Evolutionary conservation across 2,888 invertebrate genomes (phyloP).

Genomic region (Diplolepis rosae): DNA sequence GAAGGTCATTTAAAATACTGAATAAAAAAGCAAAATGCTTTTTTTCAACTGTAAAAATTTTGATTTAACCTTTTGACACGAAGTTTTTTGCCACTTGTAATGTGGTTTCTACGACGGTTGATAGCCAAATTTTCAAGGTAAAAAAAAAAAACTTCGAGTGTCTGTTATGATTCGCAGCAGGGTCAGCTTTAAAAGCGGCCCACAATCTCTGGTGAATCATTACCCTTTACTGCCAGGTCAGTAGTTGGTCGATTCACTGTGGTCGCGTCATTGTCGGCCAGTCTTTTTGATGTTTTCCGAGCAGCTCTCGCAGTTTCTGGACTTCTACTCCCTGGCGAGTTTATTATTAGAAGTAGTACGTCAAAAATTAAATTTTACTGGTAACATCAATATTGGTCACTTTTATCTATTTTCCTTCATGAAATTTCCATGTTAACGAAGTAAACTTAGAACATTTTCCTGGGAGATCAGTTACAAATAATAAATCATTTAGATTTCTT

Average conservation of each 20-base stretch:
- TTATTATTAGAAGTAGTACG: slow-evolving; percentile 44
- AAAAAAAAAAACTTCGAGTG: slow-evolving; percentile 1
- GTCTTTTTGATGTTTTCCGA: slow-evolving; percentile 45
- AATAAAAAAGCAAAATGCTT: not conserved
- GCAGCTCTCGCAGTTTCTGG: slow-evolving; percentile 21
- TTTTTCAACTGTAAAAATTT: not conserved
- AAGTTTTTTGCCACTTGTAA: not conserved
- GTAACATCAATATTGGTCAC: slow-evolving; percentile 12
- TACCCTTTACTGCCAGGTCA: slow-evolving; percentile 41
- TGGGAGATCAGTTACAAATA: not conserved
- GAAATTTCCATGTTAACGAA: not conserved
- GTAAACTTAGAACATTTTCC: not conserved
- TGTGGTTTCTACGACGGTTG: not conserved
- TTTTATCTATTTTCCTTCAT: not conserved
- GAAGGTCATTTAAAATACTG: not conserved
- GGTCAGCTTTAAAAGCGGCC: slow-evolving; percentile 30
- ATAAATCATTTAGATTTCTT: not conserved
- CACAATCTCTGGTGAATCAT: slow-evolving; percentile 46
- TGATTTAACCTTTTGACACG: not conserved
- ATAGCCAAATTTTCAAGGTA: not conserved
- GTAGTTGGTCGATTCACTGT: slow-evolving; percentile 38
- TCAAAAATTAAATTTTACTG: slow-evolving; percentile 19
- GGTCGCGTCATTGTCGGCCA: slow-evolving; percentile 38
- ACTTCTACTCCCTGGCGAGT: slow-evolving; percentile 19
- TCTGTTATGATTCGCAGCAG: slow-evolving; percentile 25